Conservation (phyloP, 2,797 vertebrate species). For the Scolopax bukidnonensis region DNA sequence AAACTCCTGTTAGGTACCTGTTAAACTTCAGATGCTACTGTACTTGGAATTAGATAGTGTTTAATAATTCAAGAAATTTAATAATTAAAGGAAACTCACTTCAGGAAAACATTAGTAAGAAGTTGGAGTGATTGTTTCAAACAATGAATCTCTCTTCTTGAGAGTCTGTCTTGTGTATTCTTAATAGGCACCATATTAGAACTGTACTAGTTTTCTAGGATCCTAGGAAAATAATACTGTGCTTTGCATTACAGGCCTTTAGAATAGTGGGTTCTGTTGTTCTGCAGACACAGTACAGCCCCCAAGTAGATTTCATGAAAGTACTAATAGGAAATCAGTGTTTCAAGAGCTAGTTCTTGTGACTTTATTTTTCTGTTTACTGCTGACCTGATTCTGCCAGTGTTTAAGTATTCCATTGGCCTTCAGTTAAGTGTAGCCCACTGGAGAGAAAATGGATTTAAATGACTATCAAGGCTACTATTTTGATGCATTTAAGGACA, state of each 20-base stretch:
- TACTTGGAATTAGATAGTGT: neutral
- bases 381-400: neutral
- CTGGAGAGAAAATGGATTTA: neutral
- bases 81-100: neutral
- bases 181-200: neutral
- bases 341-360: neutral
- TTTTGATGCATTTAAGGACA: neutral
- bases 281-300: fast-evolving
- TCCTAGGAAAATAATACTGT: neutral
- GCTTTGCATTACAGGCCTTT: neutral
- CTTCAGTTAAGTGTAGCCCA: neutral
- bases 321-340: neutral
- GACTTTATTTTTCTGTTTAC: neutral
- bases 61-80: neutral
- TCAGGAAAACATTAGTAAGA: neutral
- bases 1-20: neutral
- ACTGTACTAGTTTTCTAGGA: neutral
- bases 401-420: neutral
- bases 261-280: neutral
- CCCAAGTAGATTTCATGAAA: neutral
- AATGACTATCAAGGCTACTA: neutral
- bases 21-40: neutral
- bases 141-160: neutral
- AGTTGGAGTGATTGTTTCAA: neutral
- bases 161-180: neutral